Evolutionary conservation across 2,113 vertebrate genomes (phyloP), one percentile per base, ranked within the genome.

Genomic region (Ammodytes dubius): DNA sequence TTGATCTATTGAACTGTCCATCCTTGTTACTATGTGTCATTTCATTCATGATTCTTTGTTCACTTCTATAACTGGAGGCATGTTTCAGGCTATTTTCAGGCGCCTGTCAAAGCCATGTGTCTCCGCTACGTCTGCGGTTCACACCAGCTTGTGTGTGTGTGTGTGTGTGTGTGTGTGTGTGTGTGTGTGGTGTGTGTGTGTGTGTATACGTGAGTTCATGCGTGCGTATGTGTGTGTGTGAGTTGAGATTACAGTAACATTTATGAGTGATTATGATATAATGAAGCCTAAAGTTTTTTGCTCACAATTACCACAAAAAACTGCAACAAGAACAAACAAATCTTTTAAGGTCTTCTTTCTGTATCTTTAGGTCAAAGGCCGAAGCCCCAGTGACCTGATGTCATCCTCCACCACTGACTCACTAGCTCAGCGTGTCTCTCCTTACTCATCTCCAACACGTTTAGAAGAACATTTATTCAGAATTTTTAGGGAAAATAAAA

Each of bases 311-410:
- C 57, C 14, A 15, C 13, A 11, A 42, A 17, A 27, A 27, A 27
- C 27, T 27, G 27, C 27, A 27, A 27, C 27, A 27, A 27, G 27
- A 27, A 27, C 27, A 27, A 27, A 27, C 27, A 27, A 1, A 27
- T 27, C 27, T 27, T 27, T 27, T 27, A 27, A 27, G 27, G 27
- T 27, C 27, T 27, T 27, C 1, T 27, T 27, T 27, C 27, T 27
- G 27, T 27, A 27, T 37, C 56, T 58, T 13, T 58, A 37, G 73
- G 73, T 75, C 61, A 75, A 66, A 75, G 61, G 73, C 65, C 61
- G 64, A 54, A 15, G 47, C 37, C 39, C 15, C 59, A 47, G 43
- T 37, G 68, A 45, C 40, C 12, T 6, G 19, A 35, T 43, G 50
- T 43, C 37, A 37, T 13, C 27, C 27, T 27, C 27, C 27, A 27